Conservation (phyloP, 2,113 vertebrate genomes). For the Andinoacara biseriatus region DNA sequence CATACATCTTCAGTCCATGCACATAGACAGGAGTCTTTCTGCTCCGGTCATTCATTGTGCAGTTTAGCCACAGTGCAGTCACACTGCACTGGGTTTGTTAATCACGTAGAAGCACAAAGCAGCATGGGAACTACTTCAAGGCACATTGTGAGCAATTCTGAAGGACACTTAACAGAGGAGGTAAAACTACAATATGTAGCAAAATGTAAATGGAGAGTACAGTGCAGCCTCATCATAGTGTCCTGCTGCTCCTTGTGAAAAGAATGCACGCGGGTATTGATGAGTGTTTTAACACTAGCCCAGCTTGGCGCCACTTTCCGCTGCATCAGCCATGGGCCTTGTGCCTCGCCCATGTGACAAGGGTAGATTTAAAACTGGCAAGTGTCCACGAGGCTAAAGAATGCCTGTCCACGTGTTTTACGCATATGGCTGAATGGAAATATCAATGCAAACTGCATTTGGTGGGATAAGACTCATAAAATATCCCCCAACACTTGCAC, state of each 20-base stretch:
- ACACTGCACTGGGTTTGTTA: constrained; percentile 5
- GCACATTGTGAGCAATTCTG: constrained; percentile 7
- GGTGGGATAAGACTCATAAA: constrained; percentile 32
- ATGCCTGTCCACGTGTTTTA: background rate
- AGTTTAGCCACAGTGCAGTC: constrained; percentile 10
- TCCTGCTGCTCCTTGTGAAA: constrained; percentile 22
- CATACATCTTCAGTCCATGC: background rate
- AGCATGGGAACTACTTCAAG: background rate
- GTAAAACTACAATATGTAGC: constrained; percentile 6
- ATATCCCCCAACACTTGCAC: background rate
- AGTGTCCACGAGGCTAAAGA: constrained; percentile 35
- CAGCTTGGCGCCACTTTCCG: constrained; percentile 52
- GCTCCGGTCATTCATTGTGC: constrained; percentile 7
- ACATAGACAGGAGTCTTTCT: background rate
- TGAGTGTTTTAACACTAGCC: constrained; percentile 44
- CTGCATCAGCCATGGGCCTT: constrained; percentile 61
- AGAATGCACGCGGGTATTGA: constrained; percentile 46
- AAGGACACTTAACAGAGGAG: background rate
- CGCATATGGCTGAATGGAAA: constrained; percentile 52
- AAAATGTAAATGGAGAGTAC: constrained; percentile 24
- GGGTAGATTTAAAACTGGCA: constrained; percentile 46
- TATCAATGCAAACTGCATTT: constrained; percentile 51
- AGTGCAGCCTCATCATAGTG: constrained; percentile 9
- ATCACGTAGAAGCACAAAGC: constrained; percentile 26
- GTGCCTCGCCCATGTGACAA: constrained; percentile 54